Evolutionary conservation across 2,888 invertebrate genomes (phyloP).

Genomic region (Agrilus biguttatus): DNA sequence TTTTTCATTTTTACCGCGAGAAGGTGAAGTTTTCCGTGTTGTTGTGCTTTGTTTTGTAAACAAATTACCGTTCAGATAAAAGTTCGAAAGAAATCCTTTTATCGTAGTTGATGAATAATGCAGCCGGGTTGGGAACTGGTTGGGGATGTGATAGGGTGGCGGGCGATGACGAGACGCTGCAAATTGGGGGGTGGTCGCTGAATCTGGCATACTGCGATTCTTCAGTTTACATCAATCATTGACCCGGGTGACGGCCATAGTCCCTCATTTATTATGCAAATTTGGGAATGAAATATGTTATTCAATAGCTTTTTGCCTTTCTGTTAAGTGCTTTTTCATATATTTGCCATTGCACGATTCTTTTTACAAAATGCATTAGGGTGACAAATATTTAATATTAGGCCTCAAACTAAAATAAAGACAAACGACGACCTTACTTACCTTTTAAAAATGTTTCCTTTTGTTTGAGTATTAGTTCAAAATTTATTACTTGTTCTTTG

Average conservation of each 20-base stretch:
- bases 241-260: slow-evolving; percentile 8
- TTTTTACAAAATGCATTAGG: too few species aligned
- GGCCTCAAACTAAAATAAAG: too few species aligned
- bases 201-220: background rate
- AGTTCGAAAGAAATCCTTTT: slow-evolving; percentile 32
- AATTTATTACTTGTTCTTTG: too few species aligned
- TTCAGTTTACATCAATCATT: slow-evolving; percentile 14
- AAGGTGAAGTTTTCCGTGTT: slow-evolving; percentile 2
- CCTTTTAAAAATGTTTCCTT: too few species aligned
- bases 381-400: too few species aligned
- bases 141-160: background rate
- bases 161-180: background rate
- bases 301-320: slow-evolving; percentile 23
- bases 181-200: background rate
- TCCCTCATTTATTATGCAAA: slow-evolving; percentile 19
- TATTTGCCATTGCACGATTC: too few species aligned
- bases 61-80: slow-evolving; percentile 33
- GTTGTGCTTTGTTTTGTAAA: slow-evolving; percentile 30
- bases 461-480: too few species aligned
- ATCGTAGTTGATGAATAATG: slow-evolving; percentile 32
- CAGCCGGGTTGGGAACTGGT: slow-evolving; percentile 10
- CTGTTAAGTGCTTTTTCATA: too few species aligned
- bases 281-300: slow-evolving; percentile 21
- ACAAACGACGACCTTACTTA: too few species aligned
- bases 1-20: too few species aligned